phyloP scores from a whole-genome alignment of 2,888 invertebrate genomes.

The Agriopis aurantiaria region DNA sequence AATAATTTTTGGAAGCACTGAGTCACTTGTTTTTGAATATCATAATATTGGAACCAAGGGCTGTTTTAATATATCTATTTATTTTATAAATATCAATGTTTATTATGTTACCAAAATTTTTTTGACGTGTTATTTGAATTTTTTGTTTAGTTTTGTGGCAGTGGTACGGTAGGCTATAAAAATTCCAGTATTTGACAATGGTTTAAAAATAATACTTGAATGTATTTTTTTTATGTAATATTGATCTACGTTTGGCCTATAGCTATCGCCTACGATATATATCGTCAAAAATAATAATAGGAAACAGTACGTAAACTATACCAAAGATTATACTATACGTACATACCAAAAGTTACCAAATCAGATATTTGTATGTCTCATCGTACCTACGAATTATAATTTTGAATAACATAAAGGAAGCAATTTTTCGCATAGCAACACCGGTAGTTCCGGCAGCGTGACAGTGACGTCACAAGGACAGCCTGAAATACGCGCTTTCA shows the following conservation, averaged over 20 bases:
- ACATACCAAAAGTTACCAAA: no score
- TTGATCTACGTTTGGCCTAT: no score
- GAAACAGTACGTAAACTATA: no score
- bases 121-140: not conserved
- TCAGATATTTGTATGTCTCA: not conserved
- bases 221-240: not conserved
- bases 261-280: no score
- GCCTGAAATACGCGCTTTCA: constrained; percentile 80
- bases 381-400: not conserved
- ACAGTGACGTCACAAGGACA: constrained; percentile 82
- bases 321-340: no score
- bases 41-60: not conserved
- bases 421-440: constrained; percentile 62
- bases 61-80: not conserved
- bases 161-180: no score
- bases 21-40: not conserved
- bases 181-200: no score
- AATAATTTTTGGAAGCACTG: not conserved
- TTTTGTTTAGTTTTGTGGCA: no score
- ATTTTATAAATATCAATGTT: not conserved
- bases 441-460: constrained; percentile 62
- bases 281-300: no score
- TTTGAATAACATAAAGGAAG: constrained; percentile 2
- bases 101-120: not conserved
- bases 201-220: not conserved